Evolutionary conservation across 1,140 invertebrate genomes (phyloP), one percentile per base, ranked within the genome.

Genomic region (Scaptomyza graminum): DNA sequence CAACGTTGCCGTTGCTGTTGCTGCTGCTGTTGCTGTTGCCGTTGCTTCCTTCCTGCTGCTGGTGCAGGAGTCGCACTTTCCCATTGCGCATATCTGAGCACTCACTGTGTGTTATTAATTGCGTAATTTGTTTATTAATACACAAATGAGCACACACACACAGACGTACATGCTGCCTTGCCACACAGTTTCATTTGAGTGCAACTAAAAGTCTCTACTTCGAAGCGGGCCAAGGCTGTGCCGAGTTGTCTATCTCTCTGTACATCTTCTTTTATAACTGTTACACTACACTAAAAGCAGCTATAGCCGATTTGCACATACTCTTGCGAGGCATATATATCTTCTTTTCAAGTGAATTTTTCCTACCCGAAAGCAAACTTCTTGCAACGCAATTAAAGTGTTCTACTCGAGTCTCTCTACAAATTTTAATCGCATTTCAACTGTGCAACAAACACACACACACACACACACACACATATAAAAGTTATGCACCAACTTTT

Each of bases 41-140:
- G 12, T 37, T 52, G 6, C 28, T 18, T 46, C n/a, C n/a, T 46
- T 41, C 46, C 52, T 51, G 37, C n/a, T 34, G 49, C 39, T 22
- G 18, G 0, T 22, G 31, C 63, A 51, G 56, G 28, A 46, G 61
- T 46, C 18, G 65, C 51, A 55, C 34, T 69, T 55, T 49, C n/a
- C n/a, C n/a, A 37, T 85, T 74, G 76, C 74, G 65, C 82, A 76
- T 82, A 87, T 79, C 78, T 87, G 82, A 73, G 82, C 63, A 72
- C 82, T 78, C 78, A 85, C 51, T 76, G 83, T 70, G 82, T 85
- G 82, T 87, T 72, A 85, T 87, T 85, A 85, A 85, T 87, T 85
- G 78, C 79, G 82, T 87, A 78, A 87, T 82, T 76, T 78, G 82
- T 81, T 81, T 87, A 87, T 85, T 81, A 85, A 85, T 85, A 85